Conservation (phyloP, 1,140 invertebrate species). For the Tetramorium simillimum region DNA sequence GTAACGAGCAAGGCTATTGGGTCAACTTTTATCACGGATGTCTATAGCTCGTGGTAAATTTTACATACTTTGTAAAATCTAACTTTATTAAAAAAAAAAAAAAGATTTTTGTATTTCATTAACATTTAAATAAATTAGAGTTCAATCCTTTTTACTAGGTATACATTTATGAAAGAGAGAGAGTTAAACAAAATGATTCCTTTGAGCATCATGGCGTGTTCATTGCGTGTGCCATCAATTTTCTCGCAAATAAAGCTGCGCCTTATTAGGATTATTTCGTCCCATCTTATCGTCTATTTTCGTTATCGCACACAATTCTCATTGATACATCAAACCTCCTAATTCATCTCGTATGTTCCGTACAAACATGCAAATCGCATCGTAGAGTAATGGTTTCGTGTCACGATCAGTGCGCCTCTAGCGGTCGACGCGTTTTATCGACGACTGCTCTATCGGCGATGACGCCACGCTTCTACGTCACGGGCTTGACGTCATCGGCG, state of each 20-base stretch:
- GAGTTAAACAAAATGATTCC: neutral
- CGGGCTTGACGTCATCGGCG: slow-evolving; percentile 80
- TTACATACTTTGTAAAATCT: neutral
- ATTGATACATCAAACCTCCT: slow-evolving; percentile 54
- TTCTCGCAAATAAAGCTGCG: neutral
- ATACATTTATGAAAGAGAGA: neutral
- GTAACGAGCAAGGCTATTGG: slow-evolving; percentile 13
- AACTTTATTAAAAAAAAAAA: neutral
- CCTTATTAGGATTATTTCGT: neutral
- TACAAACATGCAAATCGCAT: neutral
- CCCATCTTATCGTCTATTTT: neutral
- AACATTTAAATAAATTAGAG: neutral
- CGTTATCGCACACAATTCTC: slow-evolving; percentile 15
- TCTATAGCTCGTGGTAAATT: neutral
- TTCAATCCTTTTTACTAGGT: neutral
- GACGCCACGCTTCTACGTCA: slow-evolving; percentile 81
- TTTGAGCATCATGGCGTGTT: neutral
- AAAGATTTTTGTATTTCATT: neutral
- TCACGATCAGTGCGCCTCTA: slow-evolving; percentile 64
- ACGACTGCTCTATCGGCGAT: slow-evolving; percentile 66
- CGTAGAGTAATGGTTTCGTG: slow-evolving; percentile 61
- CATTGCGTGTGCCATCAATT: neutral
- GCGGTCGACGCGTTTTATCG: slow-evolving; percentile 60
- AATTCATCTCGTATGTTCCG: slow-evolving; percentile 26
- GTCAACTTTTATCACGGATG: neutral